These are phyloP conservation scores for Perca flavescens DNA, from an alignment of 2,113 vertebrate genomes.

Conservation along the genomic window DNA sequence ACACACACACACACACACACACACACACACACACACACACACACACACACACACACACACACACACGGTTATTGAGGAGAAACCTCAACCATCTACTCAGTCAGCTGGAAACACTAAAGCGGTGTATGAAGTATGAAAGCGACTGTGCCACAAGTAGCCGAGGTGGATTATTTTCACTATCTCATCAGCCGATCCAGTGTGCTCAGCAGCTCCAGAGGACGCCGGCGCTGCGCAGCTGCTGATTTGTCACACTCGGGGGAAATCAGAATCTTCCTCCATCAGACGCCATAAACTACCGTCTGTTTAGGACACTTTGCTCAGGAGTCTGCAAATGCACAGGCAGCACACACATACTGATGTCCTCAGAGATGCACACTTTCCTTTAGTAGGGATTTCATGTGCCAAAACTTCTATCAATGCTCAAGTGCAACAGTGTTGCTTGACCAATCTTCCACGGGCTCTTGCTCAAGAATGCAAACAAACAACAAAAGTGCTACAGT, in stretches of 20 bases:
- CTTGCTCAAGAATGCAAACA: background rate
- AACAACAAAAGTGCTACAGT: background rate
- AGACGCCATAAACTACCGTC: constrained; percentile 30
- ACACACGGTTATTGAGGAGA: constrained; percentile 50
- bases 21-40: background rate
- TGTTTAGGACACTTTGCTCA: constrained; percentile 25
- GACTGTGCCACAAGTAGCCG: constrained; percentile 41
- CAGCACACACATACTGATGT: background rate
- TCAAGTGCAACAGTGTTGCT: background rate
- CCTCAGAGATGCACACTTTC: background rate
- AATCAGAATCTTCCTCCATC: constrained; percentile 61
- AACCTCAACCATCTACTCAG: constrained; percentile 37
- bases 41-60: background rate
- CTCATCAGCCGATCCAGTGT: constrained; percentile 61
- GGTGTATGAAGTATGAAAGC: constrained; percentile 29
- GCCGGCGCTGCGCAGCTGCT: constrained; percentile 24
- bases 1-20: no score
- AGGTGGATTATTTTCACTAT: constrained; percentile 64
- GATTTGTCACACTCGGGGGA: constrained; percentile 70
- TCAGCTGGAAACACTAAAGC: constrained; percentile 47
- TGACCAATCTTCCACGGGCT: background rate
- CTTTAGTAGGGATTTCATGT: background rate
- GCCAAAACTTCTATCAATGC: background rate
- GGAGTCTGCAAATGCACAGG: background rate
- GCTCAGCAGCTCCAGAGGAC: constrained; percentile 66